These are phyloP conservation scores for Dicaeum eximium DNA, from an alignment of 2,113 vertebrate species.

Conservation along the genomic window DNA sequence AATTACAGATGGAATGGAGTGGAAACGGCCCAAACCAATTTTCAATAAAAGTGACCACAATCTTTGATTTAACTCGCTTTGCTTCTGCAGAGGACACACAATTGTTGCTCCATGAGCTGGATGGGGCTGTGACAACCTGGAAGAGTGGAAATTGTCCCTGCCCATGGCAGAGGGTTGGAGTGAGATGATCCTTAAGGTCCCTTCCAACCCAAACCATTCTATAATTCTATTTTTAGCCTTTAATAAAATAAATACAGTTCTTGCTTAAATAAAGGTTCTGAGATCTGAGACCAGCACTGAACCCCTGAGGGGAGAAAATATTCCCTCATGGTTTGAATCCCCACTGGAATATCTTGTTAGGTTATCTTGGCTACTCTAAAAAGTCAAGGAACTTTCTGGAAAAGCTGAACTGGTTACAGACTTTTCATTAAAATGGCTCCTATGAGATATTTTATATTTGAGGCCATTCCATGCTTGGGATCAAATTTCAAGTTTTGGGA, in stretches of 20 bases:
- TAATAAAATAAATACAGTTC: neutral
- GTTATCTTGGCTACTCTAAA: neutral
- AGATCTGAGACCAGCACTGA: neutral
- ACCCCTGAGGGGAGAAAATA: neutral
- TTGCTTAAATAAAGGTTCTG: neutral
- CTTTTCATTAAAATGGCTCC: neutral
- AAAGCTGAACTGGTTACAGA: neutral
- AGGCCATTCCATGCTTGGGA: neutral
- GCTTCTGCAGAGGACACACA: neutral
- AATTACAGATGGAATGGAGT: constrained; percentile 21
- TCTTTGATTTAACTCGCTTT: neutral
- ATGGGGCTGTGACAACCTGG: neutral
- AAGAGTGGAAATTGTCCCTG: neutral
- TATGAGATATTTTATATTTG: neutral
- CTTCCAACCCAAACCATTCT: neutral
- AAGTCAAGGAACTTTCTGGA: neutral
- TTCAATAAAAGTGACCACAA: neutral
- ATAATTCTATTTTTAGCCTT: neutral
- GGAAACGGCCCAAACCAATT: neutral
- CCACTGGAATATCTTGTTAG: neutral
- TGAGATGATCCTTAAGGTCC: neutral
- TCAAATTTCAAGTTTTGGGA: neutral
- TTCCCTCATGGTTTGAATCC: neutral
- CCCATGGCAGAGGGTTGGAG: no score
- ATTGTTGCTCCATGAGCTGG: neutral